Evolutionary conservation across 1,140 invertebrate species (phyloP), one percentile per base, ranked within the genome.

Genomic region (Lucilia cuprina): DNA sequence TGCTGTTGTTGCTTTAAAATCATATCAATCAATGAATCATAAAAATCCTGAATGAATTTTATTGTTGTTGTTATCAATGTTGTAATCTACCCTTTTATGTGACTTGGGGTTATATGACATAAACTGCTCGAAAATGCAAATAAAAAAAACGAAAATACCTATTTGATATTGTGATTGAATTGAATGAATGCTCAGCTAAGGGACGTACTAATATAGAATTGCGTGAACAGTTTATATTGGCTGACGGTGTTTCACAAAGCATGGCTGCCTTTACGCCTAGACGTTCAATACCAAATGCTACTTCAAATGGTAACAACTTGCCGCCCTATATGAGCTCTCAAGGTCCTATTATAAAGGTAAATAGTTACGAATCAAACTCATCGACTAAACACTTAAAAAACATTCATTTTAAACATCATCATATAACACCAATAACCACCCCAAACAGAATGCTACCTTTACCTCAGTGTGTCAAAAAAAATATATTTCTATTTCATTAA

Each of bases 191-290:
- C 47, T 80, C 94, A 99, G 98, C 98, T 93, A 99, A 99, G 94
- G 98, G 98, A 94, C 96, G 98, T 93, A 99, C 98, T 92, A 99
- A 99, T 94, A 97, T 99, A 92, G 98, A 99, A 93, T 95, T 99
- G 90, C 94, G 98, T 88, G 98, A 99, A 93, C 97, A 99, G 94
- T 99, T 99, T 93, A 98, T 99, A 92, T 93, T 99, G 93, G 97
- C 98, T 87, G 96, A 98, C 92, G 98, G 98, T 90, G 98, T 99
- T 86, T 98, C 97, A 91, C 98, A 99, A 93, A 96, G 96, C 89
- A 98, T 99, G 97, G 96, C 97, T 88, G 96, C 97, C 87, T 99
- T 99, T 94, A 96, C 96, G 92, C 93, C 96, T 87, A 96, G 96
- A 92, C 95, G 95, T 92, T 96, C 96, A 91, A 95, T 96, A 91